Evolutionary conservation across 2,113 vertebrate genomes (phyloP).

Genomic region (Varanus salvator): DNA sequence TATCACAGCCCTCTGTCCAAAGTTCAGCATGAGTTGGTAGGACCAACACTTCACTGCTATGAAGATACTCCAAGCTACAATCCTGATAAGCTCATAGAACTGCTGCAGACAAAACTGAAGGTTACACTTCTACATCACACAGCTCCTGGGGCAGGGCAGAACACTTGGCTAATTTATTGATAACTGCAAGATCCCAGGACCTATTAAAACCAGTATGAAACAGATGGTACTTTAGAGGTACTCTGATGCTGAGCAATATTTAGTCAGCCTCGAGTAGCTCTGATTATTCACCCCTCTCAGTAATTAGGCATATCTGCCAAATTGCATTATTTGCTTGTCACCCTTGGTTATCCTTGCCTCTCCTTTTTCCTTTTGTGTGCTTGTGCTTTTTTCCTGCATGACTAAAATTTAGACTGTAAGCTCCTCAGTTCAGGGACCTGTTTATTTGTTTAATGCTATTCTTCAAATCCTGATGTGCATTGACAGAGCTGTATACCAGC

Average conservation of each 20-base stretch:
- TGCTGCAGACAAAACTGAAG: background rate
- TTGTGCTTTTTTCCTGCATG: background rate
- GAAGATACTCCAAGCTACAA: background rate
- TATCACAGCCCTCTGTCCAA: background rate
- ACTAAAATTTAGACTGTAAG: background rate
- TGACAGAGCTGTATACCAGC: background rate
- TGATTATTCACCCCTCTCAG: background rate
- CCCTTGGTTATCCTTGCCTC: background rate
- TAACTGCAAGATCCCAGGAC: background rate
- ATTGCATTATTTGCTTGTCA: background rate
- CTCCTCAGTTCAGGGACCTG: background rate
- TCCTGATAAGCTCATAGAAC: background rate
- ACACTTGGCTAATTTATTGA: background rate
- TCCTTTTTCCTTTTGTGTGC: background rate
- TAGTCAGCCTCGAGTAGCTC: background rate
- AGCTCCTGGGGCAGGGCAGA: background rate
- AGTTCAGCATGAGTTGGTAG: background rate
- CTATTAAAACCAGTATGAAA: background rate
- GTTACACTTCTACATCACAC: background rate
- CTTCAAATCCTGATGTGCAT: background rate
- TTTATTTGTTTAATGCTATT: background rate
- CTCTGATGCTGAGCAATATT: conserved; percentile 1
- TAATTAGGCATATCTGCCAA: conserved; percentile 2
- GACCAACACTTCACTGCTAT: background rate
- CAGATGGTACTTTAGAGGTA: background rate